phyloP scores from a whole-genome alignment of 2,888 invertebrate genomes.

The Cryptocheilus praepositus region DNA sequence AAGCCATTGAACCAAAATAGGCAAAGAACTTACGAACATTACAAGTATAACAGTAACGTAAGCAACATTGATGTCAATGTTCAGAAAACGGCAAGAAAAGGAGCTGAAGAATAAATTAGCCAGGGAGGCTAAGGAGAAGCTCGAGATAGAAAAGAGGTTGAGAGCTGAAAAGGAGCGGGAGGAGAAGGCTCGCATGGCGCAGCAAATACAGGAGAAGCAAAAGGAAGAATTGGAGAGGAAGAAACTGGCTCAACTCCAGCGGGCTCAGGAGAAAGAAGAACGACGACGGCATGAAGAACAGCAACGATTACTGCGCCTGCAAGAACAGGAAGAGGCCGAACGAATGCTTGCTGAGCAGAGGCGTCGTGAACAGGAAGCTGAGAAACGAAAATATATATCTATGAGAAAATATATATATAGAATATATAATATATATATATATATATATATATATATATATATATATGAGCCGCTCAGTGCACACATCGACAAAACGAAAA shows the following conservation, averaged over 20 bases:
- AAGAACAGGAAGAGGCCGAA: conserved; percentile 71
- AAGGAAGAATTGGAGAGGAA: conserved; percentile 76
- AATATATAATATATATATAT: too few relatives aligned
- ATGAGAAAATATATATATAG: too few relatives aligned
- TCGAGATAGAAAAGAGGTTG: conserved; percentile 73
- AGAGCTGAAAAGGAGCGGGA: conserved; percentile 74
- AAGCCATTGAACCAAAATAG: too few relatives aligned
- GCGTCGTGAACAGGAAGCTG: conserved; percentile 71
- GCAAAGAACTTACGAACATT: too few relatives aligned
- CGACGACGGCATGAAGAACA: conserved; percentile 65
- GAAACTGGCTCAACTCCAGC: conserved; percentile 60
- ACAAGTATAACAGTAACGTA: too few relatives aligned
- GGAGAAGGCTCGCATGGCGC: conserved; percentile 66
- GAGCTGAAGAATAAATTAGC: conserved; percentile 78
- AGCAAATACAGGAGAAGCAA: conserved; percentile 74
- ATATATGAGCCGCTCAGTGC: too few relatives aligned
- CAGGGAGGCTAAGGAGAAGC: conserved; percentile 75
- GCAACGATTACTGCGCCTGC: conserved; percentile 58
- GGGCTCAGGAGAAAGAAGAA: conserved; percentile 70
- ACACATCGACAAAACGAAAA: too few relatives aligned
- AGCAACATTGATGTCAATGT: conserved; percentile 12
- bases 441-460: too few relatives aligned
- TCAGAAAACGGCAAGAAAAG: conserved; percentile 77
- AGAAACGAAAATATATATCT: conserved; percentile 65
- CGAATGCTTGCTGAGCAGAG: conserved; percentile 68